Evolutionary conservation across 2,113 vertebrate genomes (phyloP), one percentile per base, ranked within the genome.

Genomic region (Atherinomorus stipes): DNA sequence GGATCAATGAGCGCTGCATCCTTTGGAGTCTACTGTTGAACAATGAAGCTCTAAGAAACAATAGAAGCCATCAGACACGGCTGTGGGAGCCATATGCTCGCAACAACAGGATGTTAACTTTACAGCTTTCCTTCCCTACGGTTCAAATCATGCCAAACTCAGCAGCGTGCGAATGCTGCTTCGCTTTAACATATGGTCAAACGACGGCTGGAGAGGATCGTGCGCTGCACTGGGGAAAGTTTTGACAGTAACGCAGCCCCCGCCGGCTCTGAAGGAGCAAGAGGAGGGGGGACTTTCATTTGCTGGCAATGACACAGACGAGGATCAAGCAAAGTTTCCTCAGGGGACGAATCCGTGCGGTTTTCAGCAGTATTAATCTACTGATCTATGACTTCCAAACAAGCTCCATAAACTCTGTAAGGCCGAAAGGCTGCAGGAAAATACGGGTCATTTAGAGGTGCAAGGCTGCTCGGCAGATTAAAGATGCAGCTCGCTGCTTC

Each of bases 111-210:
- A 78, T 10, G 10, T 67, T 68, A 60, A 54, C 70, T 73, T 64
- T 37, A 11, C 69, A 26, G 22, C 42, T 51, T 67, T 23, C 34
- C 50, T 52, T 79, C 80, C 86, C 78, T 12, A 1, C 71, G 71
- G 80, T 73, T 69, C 37, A 34, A 56, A 74, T 76, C 74, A 65
- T 64, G 68, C 76, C 81, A 79, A 70, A 76, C 71, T 79, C 81
- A 77, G 80, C 81, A 71, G 70, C 10, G 54, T 66, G 59, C 52
- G 49, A 57, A 83, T 56, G 76, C 68, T 67, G 26, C 80, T 82
- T 85, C 78, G 72, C 77, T 64, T 88, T 64, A 81, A 83, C 88
- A 93, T 91, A 90, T 90, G 92, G 90, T 73, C 56, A 31, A 44
- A 58, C 75, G 60, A 61, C 73, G 60, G 59, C 81, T 69, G 71